A percentile compares a stretch with the other conserved stretches of the same genome.
These are phyloP conservation scores for Trachymyrmex septentrionalis DNA, from an alignment of 1,140 invertebrate species.

Conservation along the genomic window DNA sequence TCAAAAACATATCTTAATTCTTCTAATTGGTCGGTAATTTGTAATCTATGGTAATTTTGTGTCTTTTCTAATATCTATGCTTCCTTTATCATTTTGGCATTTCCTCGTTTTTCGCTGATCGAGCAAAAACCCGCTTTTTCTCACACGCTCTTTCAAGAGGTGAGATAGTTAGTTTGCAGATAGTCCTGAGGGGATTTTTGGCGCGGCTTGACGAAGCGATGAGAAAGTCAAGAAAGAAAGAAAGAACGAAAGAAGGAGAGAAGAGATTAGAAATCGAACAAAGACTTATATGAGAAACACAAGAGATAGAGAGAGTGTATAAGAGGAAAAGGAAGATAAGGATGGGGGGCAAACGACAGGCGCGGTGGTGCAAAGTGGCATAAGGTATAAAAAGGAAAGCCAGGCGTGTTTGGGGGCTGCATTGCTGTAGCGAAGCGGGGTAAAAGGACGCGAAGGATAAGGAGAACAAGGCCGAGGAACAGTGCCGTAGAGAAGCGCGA, in stretches of 20 bases:
- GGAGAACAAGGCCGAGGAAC: constrained; percentile 46
- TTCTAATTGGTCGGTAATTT: not conserved
- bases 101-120: constrained; percentile 32
- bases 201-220: constrained; percentile 17
- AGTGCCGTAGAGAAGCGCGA: constrained; percentile 55
- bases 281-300: constrained; percentile 30
- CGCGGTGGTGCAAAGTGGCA: constrained; percentile 65
- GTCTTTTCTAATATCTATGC: not conserved
- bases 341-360: constrained; percentile 32
- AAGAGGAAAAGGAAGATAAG: constrained; percentile 23
- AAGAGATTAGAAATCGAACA: constrained; percentile 3
- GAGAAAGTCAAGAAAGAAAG: constrained; percentile 10
- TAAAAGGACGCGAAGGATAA: constrained; percentile 63
- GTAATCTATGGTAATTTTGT: not conserved
- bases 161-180: constrained; percentile 7
- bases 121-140: constrained; percentile 48
- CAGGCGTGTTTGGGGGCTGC: constrained; percentile 50
- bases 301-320: constrained; percentile 24
- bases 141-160: not conserved
- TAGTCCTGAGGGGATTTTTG: constrained; percentile 30
- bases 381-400: constrained; percentile 66
- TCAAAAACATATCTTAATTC: not conserved
- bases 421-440: constrained; percentile 44
- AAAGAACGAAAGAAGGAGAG: not conserved
- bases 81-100: constrained; percentile 25